Conservation (phyloP, 2,797 vertebrate genomes). For the Hirundo rustica region DNA sequence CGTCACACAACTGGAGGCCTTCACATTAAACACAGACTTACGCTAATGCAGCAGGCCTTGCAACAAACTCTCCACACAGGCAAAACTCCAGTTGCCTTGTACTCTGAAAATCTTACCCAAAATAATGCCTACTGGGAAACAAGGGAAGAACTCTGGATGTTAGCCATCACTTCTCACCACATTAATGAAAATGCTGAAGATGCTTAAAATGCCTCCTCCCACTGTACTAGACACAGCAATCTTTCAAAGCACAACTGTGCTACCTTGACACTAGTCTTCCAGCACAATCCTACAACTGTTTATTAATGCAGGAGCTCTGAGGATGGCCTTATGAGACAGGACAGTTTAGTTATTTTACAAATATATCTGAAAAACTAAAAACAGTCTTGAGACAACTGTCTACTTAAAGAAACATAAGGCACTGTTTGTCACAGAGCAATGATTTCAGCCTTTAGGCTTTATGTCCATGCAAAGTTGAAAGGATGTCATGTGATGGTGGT, state of each 20-base stretch:
- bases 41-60: fast-evolving
- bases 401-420: not conserved
- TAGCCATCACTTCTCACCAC: not conserved
- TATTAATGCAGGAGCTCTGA: not conserved
- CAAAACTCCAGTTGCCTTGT: not conserved
- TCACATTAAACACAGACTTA: not conserved
- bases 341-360: not conserved
- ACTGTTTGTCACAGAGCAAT: not conserved
- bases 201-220: not conserved
- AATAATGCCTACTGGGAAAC: not conserved
- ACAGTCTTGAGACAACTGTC: not conserved
- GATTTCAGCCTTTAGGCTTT: not conserved
- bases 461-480: not conserved
- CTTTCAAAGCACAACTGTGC: not conserved
- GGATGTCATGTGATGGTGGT: not conserved
- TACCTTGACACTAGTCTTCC: not conserved
- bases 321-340: not conserved
- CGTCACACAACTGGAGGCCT: not conserved
- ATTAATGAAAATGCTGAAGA: not conserved
- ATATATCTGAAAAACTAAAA: not conserved
- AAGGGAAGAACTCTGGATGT: not conserved
- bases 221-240: not conserved
- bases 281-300: not conserved
- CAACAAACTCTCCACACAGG: not conserved
- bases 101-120: not conserved